Base-by-base conservation (phyloP, 2,113 vertebrate genomes). In the Stigmatopora nigra region DNA sequence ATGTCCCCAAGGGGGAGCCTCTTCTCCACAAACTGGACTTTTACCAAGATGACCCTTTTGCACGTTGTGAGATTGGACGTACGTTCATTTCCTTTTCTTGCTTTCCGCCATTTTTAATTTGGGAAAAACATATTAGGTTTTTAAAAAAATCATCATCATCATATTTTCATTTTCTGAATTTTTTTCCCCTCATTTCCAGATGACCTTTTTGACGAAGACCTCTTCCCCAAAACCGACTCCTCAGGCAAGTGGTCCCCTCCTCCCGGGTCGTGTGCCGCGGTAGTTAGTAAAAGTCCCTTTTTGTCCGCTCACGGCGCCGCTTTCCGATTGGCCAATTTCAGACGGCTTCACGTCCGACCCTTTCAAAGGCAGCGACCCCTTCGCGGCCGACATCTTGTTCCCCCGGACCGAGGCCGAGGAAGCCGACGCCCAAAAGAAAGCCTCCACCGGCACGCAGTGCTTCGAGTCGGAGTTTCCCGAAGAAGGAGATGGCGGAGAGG, bases 291-390 rank as follows among this genome's bases (percentile, higher is more conserved):
- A 41, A 41, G 7, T 41, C n/a, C n/a, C n/a, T n/a, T n/a, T n/a
- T n/a, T n/a, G n/a, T n/a, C n/a, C n/a, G n/a, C n/a, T n/a, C n/a
- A n/a, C n/a, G n/a, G n/a, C n/a, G n/a, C n/a, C n/a, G n/a, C n/a
- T n/a, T n/a, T 31, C 25, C 25, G 25, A 31, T 31, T 31, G 25
- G 25, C 25, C 25, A 58, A 68, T 73, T 55, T 17, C 70, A 89
- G 88, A 76, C 73, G 86, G 92, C 36, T 96, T 98, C 70, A 90
- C 91, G 69, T 92, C 93, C 41, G 96, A 98, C 83, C 96, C 95
- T 56, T 98, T 98, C 83, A 98, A 94, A 92, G 95, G 94, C 81
- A 95, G 92, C 8, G 92, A 98, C 78, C 96, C 96, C 4, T 98
- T 98, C 86, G 94, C 93, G 63, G 88, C 92, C 61, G 95, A 96